Evolutionary conservation across 2,888 invertebrate genomes (phyloP), one percentile per base, ranked within the genome.

Genomic region (Eupithecia exiguata): DNA sequence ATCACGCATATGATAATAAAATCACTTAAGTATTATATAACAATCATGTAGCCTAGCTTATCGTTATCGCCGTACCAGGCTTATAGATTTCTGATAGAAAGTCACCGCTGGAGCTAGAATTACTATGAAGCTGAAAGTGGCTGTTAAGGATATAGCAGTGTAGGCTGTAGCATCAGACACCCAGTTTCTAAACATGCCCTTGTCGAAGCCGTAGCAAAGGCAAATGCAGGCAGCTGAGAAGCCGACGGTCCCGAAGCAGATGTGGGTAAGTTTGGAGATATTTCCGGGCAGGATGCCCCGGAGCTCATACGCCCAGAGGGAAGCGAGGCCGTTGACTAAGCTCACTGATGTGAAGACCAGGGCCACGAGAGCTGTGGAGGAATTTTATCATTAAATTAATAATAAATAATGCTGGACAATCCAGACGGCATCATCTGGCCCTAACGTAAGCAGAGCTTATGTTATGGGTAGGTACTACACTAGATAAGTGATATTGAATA

Each of bases 121-220:
- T 10, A 89, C 80, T n/a, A 89, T 81, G 4, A 83, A 78, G 1
- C 85, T 82, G 14, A 86, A 80, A 1, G 80, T 72, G 7, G 83
- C 86, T 1, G 84, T 86, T 21, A 89, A 85, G 0, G 81, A 77
- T 30, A 91, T 89, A n/a, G 87, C 62, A 0, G 86, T 82, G 53
- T 84, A 79, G 2, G 87, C 80, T 5, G 86, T 70, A 0, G 75
- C 77, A 7, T 80, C 72, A 6, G 83, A 81, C 5, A 85, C 76
- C 87, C 87, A 89, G 5, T 0, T 62, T 68, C 79, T 87, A 71
- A 91, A 90, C 3, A 63, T 43, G 5, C 0, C 5, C 53, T 91
- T 92, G 3, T 88, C 86, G n/a, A 90, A 84, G 0, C 91, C 92
- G 49, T 86, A 90, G 79, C 87, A 87, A 21, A 92, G 88, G 7